phyloP scores from a whole-genome alignment of 2,888 invertebrate genomes.

The Acleris sparsana region DNA sequence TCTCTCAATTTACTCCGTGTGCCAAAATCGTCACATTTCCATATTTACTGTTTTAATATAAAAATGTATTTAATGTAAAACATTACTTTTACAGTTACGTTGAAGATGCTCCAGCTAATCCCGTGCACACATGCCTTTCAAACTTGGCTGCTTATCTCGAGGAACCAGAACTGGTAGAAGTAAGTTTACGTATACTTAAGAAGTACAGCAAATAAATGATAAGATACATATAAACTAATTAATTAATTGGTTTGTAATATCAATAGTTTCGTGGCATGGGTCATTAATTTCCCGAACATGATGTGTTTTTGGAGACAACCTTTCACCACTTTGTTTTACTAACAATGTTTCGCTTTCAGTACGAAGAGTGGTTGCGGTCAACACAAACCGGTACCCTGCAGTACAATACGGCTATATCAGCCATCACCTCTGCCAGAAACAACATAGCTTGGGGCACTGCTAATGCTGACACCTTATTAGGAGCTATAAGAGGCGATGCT shows the following conservation, averaged over 20 bases:
- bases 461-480: slow-evolving; percentile 60
- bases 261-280: no score
- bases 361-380: slow-evolving; percentile 62
- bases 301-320: no score
- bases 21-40: no score
- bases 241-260: not conserved
- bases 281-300: no score
- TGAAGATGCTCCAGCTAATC: slow-evolving; percentile 67
- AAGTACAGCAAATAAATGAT: not conserved
- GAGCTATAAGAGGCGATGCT: slow-evolving; percentile 58
- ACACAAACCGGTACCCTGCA: slow-evolving; percentile 57
- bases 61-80: no score
- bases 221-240: not conserved
- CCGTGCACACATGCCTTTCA: slow-evolving; percentile 66
- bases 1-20: no score
- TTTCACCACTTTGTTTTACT: no score
- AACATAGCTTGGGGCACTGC: slow-evolving; percentile 69
- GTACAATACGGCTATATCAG: slow-evolving; percentile 53
- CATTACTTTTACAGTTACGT: slow-evolving; percentile 56
- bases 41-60: no score
- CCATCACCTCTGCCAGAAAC: slow-evolving; percentile 59
- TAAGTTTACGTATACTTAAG: slow-evolving; percentile 44
- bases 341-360: slow-evolving; percentile 50
- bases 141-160: slow-evolving; percentile 70
- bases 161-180: slow-evolving; percentile 60